Evolutionary conservation across 2,888 invertebrate species (phyloP), one percentile per base, ranked within the genome.

Genomic region (Ypsolopha scabrella): DNA sequence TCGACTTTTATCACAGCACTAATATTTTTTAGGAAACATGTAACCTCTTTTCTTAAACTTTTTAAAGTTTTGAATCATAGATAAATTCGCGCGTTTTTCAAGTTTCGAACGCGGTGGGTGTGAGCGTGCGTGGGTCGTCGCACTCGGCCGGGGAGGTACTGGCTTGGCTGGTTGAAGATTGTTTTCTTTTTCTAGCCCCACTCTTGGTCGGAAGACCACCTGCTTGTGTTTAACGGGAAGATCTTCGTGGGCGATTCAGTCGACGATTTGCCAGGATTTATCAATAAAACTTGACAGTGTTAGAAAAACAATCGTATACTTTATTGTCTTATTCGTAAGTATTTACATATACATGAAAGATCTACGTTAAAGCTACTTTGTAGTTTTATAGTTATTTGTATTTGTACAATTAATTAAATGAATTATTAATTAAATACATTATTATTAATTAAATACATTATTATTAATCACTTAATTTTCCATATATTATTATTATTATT

Each of bases 81-180:
- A 24, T 24, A 24, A 24, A 3, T 64, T 59, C 71, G 72, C 73
- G 72, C 66, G 66, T 52, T 60, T 55, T 65, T 60, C 50, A 51
- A 57, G 57, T 54, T 56, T 55, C 50, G 56, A 62, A 64, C 60
- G 67, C 62, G 57, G 58, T 58, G 60, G 59, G 61, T 58, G 58
- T 56, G 53, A 41, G 62, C 74, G 76, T 69, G 67, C 70, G 62
- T 59, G 64, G 59, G 56, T 56, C 60, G 57, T 66, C 72, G 71
- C 75, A 72, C 62, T 68, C 65, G 56, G 71, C 70, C 77, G 70
- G 68, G 67, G 61, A 80, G 81, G 36, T 11, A 47, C 47, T 47
- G 47, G 37, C 11, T 43, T 47, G 47, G 37, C 11, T 43, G 43
- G 43, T 43, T 13, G 43, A 43, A 81, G 76, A 75, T 64, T 72